phyloP scores from a whole-genome alignment of 2,888 invertebrate genomes.

The Eupithecia tripunctaria region DNA sequence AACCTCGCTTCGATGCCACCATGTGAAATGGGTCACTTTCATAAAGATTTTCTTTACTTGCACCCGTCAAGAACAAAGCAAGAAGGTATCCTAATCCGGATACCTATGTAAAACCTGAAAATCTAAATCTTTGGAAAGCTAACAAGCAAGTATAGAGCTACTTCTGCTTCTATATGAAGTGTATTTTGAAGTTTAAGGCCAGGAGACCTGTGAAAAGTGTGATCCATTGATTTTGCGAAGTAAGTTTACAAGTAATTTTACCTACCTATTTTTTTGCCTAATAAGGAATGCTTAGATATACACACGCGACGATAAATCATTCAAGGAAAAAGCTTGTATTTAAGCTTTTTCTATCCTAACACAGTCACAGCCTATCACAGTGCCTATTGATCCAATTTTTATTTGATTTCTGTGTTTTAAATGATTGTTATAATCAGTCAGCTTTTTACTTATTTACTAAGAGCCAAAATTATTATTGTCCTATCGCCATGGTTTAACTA shows the following conservation, averaged over 20 bases:
- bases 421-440: too few species aligned
- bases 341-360: too few species aligned
- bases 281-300: too few species aligned
- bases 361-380: too few species aligned
- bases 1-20: conserved; percentile 60
- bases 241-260: background rate
- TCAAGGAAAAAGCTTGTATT: too few species aligned
- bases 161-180: background rate
- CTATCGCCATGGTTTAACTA: background rate
- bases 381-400: too few species aligned
- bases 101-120: background rate
- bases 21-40: conserved; percentile 72
- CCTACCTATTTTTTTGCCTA: too few species aligned
- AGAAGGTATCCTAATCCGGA: background rate
- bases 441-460: too few species aligned
- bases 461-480: background rate
- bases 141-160: background rate
- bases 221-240: background rate
- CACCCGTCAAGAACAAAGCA: conserved; percentile 31
- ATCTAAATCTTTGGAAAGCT: background rate
- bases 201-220: background rate
- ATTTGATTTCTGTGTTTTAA: too few species aligned
- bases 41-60: conserved; percentile 50
- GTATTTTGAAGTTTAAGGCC: background rate
- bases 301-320: too few species aligned